Percentiles rank a stretch among this genome's conserved stretches.
phyloP scores from a whole-genome alignment of 1,140 invertebrate species.

The Calycopis cecrops region DNA sequence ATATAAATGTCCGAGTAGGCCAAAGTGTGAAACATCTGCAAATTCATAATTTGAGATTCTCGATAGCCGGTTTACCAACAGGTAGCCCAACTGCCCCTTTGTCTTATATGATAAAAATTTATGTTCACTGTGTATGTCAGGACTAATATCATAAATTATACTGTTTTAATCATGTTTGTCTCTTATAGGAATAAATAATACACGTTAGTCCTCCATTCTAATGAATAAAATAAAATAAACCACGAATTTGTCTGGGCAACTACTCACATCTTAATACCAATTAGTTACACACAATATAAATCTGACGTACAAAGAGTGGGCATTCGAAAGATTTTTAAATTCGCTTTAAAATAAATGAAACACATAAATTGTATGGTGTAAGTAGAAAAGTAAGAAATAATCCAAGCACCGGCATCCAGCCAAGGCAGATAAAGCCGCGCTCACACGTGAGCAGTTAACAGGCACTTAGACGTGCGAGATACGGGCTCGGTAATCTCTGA shows the following conservation, averaged over 20 bases:
- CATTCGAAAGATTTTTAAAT: slow-evolving; percentile 9
- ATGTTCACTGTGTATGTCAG: no score
- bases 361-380: slow-evolving; percentile 17
- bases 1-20: no score
- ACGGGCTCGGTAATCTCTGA: slow-evolving; percentile 22
- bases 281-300: neutral
- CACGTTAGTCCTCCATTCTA: no score
- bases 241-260: neutral
- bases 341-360: slow-evolving; percentile 14
- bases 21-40: no score
- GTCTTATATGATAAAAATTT: no score
- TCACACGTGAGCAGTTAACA: slow-evolving; percentile 29
- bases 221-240: neutral
- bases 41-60: no score
- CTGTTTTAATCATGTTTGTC: no score
- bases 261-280: neutral
- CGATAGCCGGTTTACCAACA: no score
- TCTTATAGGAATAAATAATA: no score
- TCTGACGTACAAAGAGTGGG: slow-evolving; percentile 9
- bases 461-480: slow-evolving; percentile 22
- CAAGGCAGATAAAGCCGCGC: slow-evolving; percentile 25
- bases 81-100: no score
- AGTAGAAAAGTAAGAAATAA: slow-evolving; percentile 22
- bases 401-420: slow-evolving; percentile 25
- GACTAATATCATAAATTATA: no score